Evolutionary conservation across 2,113 vertebrate genomes (phyloP).

Genomic region (Rhinoptilus africanus): DNA sequence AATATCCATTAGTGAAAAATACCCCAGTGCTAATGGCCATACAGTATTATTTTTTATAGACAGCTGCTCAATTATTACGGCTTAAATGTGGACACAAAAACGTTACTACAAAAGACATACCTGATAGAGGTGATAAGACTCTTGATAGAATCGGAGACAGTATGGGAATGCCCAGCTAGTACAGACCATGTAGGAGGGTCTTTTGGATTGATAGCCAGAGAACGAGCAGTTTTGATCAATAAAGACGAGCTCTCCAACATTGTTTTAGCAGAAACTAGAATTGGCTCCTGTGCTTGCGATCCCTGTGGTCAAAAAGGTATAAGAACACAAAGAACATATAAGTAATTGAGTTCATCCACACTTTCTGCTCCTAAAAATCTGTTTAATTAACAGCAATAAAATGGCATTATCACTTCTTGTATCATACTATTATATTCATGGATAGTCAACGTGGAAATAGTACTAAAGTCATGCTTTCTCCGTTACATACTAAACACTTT

Average conservation of each 20-base stretch:
- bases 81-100: not conserved
- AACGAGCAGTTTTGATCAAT: constrained; percentile 91
- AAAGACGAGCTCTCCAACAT: constrained; percentile 96
- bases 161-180: constrained; percentile 95
- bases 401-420: not conserved
- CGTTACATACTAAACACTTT: not conserved
- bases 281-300: constrained; percentile 92
- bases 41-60: not conserved
- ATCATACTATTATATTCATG: not conserved
- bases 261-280: constrained; percentile 89
- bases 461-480: not conserved
- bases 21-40: not conserved
- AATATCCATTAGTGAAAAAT: not conserved
- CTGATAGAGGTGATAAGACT: constrained; percentile 98
- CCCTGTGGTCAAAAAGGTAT: constrained; percentile 74
- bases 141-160: constrained; percentile 97
- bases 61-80: not conserved
- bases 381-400: not conserved
- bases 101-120: constrained; percentile 67
- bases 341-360: not conserved
- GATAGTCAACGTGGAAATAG: not conserved
- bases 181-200: constrained; percentile 97
- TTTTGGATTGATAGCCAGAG: constrained; percentile 95
- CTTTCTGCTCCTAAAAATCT: not conserved
- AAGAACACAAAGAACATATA: not conserved